Percentiles rank a stretch among this genome's conserved stretches.
phyloP scores from a whole-genome alignment of 2,888 invertebrate species.

The Thera britannica region DNA sequence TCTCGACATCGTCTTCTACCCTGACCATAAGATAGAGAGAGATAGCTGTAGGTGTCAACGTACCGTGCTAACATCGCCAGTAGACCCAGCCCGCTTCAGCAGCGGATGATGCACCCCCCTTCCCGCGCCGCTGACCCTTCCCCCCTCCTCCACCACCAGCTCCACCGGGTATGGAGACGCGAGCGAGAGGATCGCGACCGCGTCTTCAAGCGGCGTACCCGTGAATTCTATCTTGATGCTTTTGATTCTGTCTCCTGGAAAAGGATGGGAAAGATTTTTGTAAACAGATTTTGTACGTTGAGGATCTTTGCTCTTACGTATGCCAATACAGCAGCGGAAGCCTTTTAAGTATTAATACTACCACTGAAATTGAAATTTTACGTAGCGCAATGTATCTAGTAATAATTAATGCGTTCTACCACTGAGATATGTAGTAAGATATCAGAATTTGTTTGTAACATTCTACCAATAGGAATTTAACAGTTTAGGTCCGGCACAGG shows the following conservation, averaged over 20 bases:
- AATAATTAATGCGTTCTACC: no score
- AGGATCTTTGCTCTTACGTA: no score
- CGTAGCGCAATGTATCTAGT: no score
- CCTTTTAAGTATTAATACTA: no score
- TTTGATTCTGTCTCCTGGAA: constrained; percentile 93
- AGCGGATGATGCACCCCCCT: constrained; percentile 89
- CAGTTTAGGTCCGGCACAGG: no score
- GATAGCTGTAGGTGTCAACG: constrained; percentile 36
- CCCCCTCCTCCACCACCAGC: constrained; percentile 87
- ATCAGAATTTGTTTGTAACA: no score
- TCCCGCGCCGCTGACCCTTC: constrained; percentile 70
- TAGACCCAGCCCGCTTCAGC: constrained; percentile 90
- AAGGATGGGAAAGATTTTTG: neutral
- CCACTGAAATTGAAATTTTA: no score
- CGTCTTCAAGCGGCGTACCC: constrained; percentile 95
- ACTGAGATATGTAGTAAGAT: no score
- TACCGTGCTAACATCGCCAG: constrained; percentile 89
- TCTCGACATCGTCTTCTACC: no score
- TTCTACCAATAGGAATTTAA: no score
- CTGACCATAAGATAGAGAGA: no score
- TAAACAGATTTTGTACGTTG: neutral
- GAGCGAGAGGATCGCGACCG: constrained; percentile 94
- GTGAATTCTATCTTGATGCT: constrained; percentile 94
- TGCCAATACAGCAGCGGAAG: no score
- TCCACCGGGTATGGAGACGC: constrained; percentile 96